Evolutionary conservation across 2,113 vertebrate genomes (phyloP).

Genomic region (Clarias gariepinus): DNA sequence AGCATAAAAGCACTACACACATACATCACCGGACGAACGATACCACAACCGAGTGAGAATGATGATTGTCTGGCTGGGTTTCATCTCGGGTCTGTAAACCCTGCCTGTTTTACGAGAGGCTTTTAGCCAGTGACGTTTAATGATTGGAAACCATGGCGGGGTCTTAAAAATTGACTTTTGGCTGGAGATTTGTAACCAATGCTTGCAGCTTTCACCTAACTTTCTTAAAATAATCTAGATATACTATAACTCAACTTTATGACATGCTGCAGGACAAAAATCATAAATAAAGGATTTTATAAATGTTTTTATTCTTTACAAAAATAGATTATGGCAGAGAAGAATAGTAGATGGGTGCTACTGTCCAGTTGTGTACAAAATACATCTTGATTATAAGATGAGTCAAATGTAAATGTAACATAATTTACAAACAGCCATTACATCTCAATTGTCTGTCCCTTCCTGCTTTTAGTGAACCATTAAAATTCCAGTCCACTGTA

Average conservation of each 20-base stretch:
- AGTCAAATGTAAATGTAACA: neutral
- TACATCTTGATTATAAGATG: neutral
- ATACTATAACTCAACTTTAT: neutral
- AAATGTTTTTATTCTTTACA: neutral
- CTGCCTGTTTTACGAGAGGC: conserved; percentile 26
- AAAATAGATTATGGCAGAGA: neutral
- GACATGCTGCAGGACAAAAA: neutral
- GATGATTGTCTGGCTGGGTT: conserved; percentile 3
- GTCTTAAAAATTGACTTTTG: conserved; percentile 46
- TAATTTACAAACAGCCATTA: neutral
- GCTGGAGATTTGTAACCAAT: conserved; percentile 15
- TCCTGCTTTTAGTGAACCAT: neutral
- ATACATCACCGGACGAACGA: conserved; percentile 6
- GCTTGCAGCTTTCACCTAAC: conserved; percentile 15
- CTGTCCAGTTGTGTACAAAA: too few relatives aligned
- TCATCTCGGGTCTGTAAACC: conserved; percentile 18
- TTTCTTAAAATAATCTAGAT: conserved; percentile 22
- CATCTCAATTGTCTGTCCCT: neutral
- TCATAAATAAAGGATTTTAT: neutral
- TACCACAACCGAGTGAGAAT: conserved; percentile 5
- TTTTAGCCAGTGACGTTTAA: conserved; percentile 33
- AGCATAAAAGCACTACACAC: neutral
- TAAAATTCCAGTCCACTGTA: neutral
- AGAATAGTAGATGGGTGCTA: neutral
- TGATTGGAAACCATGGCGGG: conserved; percentile 3